phyloP scores from a whole-genome alignment of 1,140 invertebrate genomes.

The Trypoxylus dichotomus region DNA sequence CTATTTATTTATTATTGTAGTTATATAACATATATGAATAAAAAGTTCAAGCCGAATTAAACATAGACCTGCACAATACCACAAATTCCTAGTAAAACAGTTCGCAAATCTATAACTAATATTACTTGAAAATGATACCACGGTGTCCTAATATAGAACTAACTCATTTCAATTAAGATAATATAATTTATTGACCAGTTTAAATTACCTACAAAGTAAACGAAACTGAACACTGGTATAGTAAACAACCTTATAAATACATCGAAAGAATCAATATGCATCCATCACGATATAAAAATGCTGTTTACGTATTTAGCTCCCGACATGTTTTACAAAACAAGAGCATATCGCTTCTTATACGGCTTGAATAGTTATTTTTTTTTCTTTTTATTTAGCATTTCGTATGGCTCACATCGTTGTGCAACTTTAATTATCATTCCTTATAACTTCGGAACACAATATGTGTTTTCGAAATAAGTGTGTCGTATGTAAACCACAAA shows the following conservation, averaged over 20 bases:
- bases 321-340: conserved; percentile 13
- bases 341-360: conserved; percentile 3
- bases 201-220: too few species aligned
- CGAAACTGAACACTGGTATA: not conserved
- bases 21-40: too few species aligned
- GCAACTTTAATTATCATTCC: conserved; percentile 17
- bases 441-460: conserved; percentile 6
- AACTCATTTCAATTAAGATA: too few species aligned
- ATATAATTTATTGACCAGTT: too few species aligned
- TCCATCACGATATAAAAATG: not conserved
- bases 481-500: not conserved
- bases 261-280: not conserved
- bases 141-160: too few species aligned
- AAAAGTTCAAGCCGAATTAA: too few species aligned
- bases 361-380: conserved; percentile 1
- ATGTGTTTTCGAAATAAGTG: conserved; percentile 11
- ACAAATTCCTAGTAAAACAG: too few species aligned
- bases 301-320: not conserved
- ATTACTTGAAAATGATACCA: too few species aligned
- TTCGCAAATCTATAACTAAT: too few species aligned
- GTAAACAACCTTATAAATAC: not conserved
- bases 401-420: conserved; percentile 5
- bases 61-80: too few species aligned
- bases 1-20: too few species aligned
- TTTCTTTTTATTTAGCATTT: conserved; percentile 13